A percentile compares a stretch with the other conserved stretches of the same genome.
Conservation (phyloP, 2,797 vertebrate genomes). For the Periparus ater region DNA sequence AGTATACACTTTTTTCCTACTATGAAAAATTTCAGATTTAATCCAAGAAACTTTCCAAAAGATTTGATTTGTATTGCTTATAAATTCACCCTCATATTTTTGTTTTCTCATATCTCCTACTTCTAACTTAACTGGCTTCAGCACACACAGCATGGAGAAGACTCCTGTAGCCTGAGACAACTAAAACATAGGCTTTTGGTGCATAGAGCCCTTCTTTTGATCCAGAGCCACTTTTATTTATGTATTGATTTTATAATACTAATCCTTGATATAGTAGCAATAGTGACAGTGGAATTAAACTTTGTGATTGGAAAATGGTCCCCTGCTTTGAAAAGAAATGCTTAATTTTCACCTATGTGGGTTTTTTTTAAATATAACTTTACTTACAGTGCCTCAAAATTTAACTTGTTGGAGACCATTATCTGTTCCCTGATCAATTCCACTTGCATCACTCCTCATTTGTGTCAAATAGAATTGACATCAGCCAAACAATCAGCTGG, state of each 20-base stretch:
- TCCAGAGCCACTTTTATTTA: neutral
- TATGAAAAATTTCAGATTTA: neutral
- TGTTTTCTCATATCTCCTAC: neutral
- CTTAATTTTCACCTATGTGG: neutral
- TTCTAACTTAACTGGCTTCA: neutral
- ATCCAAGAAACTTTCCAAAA: neutral
- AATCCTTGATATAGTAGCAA: neutral
- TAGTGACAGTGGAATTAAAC: slow-evolving; percentile 14
- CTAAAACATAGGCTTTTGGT: neutral
- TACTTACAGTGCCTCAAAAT: neutral
- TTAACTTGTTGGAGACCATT: neutral
- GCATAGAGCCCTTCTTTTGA: neutral
- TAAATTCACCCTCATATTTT: neutral
- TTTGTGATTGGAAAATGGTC: neutral
- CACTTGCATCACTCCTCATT: neutral
- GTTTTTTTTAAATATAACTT: neutral
- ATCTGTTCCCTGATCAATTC: neutral
- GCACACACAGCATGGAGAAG: neutral
- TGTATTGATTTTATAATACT: neutral
- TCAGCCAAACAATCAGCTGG: neutral
- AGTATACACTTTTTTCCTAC: neutral
- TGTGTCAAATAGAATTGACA: neutral
- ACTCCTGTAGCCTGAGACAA: neutral
- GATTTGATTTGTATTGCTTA: neutral
- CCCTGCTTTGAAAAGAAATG: neutral